Evolutionary conservation across 1,140 invertebrate genomes (phyloP), one percentile per base, ranked within the genome.

Genomic region (Brachionus rotundiformis): DNA sequence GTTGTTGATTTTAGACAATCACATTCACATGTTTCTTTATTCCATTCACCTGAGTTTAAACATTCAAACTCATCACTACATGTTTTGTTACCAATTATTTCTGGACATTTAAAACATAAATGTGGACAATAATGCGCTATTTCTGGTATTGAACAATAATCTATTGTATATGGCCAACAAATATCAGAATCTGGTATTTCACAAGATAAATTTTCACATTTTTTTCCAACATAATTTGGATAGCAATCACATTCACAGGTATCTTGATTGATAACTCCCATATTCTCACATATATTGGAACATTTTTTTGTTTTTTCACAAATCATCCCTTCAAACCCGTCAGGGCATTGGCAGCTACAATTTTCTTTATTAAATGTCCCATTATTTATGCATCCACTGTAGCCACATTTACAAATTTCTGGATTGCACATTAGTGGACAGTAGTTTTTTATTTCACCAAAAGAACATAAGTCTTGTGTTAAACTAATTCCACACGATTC

Each of bases 241-340:
- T 23, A 79, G 33, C 76, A 79, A 16, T 79, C 76, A 41, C 76
- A 79, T 36, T 54, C n/a, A 63, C 76, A 79, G 8, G 47, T 79
- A 3, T 25, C 59, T 63, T 27, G 6, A 39, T 59, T 79, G n/a
- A 79, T 25, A 8, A 19, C 2, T 23, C 44, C 76, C 0, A 25
- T 16, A 59, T 79, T 79, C 41, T 79, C n/a, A 59, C 76, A 79
- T 3, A 11, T 13, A 4, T 79, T 27, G 6, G 19, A 13, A 23
- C 76, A 79, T 39, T 47, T 79, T 36, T 59, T 79, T 19, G 16
- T 8, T 39, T 79, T 54, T 39, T 79, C 76, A 27, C 76, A 79
- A 19, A 59, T 54, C 31, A 5, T n/a, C 25, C 76, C 76, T 7
- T 54, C 76, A 59, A 39, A 79, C 36, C 29, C 6, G 0, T 39